A percentile compares a stretch with the other conserved stretches of the same genome.
These are phyloP conservation scores for Bos javanicus DNA, from an alignment of 2,113 vertebrate genomes.

Conservation along the genomic window DNA sequence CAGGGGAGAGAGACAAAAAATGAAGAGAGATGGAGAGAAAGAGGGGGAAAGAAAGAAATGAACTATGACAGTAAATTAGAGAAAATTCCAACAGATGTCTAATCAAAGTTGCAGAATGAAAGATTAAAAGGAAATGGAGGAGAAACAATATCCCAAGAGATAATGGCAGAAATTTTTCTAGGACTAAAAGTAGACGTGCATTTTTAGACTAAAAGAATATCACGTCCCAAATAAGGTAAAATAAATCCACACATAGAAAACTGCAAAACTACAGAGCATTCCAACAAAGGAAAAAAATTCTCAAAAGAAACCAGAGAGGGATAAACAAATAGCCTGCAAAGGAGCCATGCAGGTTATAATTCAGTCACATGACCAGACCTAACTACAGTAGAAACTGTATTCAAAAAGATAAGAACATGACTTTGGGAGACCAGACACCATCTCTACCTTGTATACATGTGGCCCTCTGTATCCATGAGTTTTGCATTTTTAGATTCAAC, in stretches of 20 bases:
- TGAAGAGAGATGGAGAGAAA: neutral
- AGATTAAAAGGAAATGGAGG: neutral
- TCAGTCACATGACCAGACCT: neutral
- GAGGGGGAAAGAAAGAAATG: neutral
- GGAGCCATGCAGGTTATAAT: neutral
- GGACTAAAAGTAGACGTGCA: neutral
- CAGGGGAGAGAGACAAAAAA: neutral
- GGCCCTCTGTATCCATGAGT: neutral
- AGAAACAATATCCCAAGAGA: neutral
- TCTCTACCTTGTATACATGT: neutral
- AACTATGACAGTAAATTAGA: neutral
- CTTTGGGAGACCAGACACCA: neutral
- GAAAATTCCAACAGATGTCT: neutral
- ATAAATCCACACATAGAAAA: constrained; percentile 14
- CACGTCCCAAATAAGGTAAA: neutral
- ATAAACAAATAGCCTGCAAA: neutral
- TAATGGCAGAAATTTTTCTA: neutral
- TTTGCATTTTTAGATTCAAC: neutral
- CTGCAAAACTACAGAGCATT: neutral
- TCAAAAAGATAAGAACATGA: neutral
- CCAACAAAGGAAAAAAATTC: neutral
- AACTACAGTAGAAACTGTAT: neutral
- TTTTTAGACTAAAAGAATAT: neutral
- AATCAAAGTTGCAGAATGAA: constrained; percentile 2
- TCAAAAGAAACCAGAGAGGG: neutral